Evolutionary conservation across 2,797 vertebrate genomes (phyloP), one percentile per base, ranked within the genome.

Genomic region (Enteromius argenteus): DNA sequence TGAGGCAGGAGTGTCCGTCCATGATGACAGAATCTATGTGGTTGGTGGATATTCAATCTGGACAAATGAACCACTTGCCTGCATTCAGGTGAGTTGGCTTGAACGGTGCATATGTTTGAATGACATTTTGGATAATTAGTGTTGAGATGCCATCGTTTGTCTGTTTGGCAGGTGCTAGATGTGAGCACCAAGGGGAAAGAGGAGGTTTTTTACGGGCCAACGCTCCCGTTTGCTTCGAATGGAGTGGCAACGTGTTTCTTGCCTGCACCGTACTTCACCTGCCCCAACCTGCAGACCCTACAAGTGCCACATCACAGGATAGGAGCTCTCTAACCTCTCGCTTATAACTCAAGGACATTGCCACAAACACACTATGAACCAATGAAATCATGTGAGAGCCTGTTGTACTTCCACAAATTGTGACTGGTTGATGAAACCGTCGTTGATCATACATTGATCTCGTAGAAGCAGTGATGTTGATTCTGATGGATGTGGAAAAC

Each of bases 11-110:
- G 96, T 99, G 37, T 97, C 98, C 0, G 97, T 98, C 83, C 97
- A 99, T 81, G 96, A 96, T 81, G 96, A 97, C 90, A 96, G 98
- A 93, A 98, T 99, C 94, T 99, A 99, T 91, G 96, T 99, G 93
- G 97, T 99, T 78, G 98, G 98, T 83, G 98, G 98, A 85, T 99
- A 99, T 91, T 99, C 98, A 11, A 99, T 99, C 93, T 99, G 98
- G 98, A 99, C 98, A 92, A 99, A 99, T 84, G 98, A 99, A 94
- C 97, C 98, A 83, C 93, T 98, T 92, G 97, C 97, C 32, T 99
- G 98, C 94, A 99, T 99, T 93, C 98, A 99, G 97, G 98, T 98
- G 93, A 95, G 96, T 77, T 42, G 7, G 17, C 17, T 44, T 51
- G 1, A 58, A 66, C 37, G 62, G 4, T 58, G 15, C 23, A 35